Evolutionary conservation across 2,113 vertebrate species (phyloP).

Genomic region (Poecile atricapillus): DNA sequence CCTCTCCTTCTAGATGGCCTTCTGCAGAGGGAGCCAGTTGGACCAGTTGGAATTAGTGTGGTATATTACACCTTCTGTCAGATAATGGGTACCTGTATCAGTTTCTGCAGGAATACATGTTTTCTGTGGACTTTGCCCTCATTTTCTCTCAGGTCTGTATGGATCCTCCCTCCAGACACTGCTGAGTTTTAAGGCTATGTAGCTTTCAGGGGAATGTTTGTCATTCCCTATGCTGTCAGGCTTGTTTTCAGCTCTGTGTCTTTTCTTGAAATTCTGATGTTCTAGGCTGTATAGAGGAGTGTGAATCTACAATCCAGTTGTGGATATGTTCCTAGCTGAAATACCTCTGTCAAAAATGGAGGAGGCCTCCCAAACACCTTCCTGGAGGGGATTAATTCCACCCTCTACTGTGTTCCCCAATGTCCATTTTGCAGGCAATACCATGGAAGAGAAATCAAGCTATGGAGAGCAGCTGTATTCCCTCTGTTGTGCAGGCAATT

Average conservation of each 20-base stretch:
- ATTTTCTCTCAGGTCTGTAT: neutral
- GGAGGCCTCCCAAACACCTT: neutral
- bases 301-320: neutral
- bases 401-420: neutral
- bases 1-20: neutral
- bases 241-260: neutral
- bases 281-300: neutral
- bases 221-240: neutral
- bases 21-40: neutral
- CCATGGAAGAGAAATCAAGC: neutral
- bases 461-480: neutral
- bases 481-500: neutral
- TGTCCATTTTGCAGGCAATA: neutral
- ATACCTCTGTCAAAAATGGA: neutral
- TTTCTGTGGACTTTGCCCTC: neutral
- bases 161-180: neutral
- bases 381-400: neutral
- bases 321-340: neutral
- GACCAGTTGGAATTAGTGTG: neutral
- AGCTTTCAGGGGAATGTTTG: neutral
- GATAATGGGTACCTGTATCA: neutral
- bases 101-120: neutral
- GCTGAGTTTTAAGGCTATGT: neutral
- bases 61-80: neutral
- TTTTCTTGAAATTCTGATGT: neutral